Evolutionary conservation across 2,888 invertebrate species (phyloP).

Genomic region (Leucania comma): DNA sequence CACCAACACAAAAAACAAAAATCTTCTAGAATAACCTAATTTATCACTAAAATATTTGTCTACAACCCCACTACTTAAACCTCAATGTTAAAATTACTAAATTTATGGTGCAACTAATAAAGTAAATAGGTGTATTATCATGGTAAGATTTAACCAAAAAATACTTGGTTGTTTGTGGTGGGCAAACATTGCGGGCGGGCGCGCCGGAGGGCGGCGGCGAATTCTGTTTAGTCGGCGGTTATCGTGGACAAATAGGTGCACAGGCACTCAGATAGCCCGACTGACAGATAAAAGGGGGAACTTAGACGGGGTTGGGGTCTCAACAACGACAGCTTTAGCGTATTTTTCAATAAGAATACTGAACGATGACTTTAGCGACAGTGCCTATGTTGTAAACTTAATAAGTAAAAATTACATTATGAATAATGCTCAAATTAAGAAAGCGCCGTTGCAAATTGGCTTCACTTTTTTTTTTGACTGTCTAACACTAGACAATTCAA

Average conservation of each 20-base stretch:
- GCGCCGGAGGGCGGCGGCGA: conserved; percentile 79
- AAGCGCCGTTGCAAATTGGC: too few species aligned
- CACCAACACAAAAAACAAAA: not conserved
- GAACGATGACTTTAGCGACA: not conserved
- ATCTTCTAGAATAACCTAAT: not conserved
- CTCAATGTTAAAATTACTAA: conserved; percentile 51
- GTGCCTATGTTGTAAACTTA: not conserved
- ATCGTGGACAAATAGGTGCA: conserved; percentile 83
- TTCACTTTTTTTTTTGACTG: too few species aligned
- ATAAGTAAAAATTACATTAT: not conserved
- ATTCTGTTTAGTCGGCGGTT: conserved; percentile 80
- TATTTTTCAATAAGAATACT: not conserved
- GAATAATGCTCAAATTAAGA: not conserved
- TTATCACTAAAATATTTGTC: not conserved
- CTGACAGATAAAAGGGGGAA: conserved; percentile 64
- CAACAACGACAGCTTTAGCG: conserved; percentile 4
- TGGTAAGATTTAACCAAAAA: conserved; percentile 70
- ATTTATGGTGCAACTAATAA: conserved; percentile 65
- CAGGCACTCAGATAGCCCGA: conserved; percentile 67
- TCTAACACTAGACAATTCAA: too few species aligned
- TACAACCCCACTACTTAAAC: conserved; percentile 23
- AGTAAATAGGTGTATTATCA: conserved; percentile 65
- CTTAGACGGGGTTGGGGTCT: conserved; percentile 36
- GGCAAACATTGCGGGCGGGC: conserved; percentile 85
- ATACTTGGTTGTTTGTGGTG: conserved; percentile 78